A percentile compares a stretch with the other conserved stretches of the same genome.
These are phyloP conservation scores for Onychostruthus taczanowskii DNA, from an alignment of 2,113 vertebrate genomes.

Conservation along the genomic window DNA sequence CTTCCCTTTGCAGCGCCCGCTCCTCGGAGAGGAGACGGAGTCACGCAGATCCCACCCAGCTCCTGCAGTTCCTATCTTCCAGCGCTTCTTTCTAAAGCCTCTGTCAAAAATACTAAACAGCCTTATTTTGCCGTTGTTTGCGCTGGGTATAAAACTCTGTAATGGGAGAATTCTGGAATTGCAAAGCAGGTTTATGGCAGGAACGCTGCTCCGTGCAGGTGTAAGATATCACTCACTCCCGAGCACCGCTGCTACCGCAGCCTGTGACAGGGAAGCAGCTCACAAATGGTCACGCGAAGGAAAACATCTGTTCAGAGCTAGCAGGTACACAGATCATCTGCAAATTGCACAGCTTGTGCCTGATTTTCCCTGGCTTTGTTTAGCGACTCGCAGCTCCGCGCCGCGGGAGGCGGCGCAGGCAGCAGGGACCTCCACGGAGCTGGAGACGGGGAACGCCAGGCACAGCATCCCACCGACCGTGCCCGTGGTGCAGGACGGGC, in stretches of 20 bases:
- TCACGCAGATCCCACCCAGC: background rate
- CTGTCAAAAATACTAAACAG: background rate
- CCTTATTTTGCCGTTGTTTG: background rate
- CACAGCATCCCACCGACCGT: background rate
- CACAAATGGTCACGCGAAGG: slow-evolving; percentile 18
- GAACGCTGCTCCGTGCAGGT: background rate
- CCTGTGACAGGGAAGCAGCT: slow-evolving; percentile 42
- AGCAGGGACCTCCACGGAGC: background rate
- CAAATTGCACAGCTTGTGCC: slow-evolving; percentile 37
- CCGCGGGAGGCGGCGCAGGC: background rate
- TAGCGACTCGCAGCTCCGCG: background rate
- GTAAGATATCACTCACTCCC: slow-evolving; percentile 24
- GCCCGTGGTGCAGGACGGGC: accelerated
- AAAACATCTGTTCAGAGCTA: slow-evolving; percentile 48
- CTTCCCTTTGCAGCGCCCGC: background rate
- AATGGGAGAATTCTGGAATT: background rate
- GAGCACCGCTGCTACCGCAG: background rate
- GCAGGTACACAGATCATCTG: slow-evolving; percentile 52
- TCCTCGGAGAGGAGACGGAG: background rate
- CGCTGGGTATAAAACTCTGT: background rate
- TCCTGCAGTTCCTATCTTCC: background rate
- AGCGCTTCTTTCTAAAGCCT: background rate
- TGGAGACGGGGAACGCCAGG: accelerated
- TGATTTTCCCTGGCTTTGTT: slow-evolving; percentile 11
- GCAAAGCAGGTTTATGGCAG: background rate